Evolutionary conservation across 1,140 invertebrate genomes (phyloP), one percentile per base, ranked within the genome.

Genomic region (Pararge aegeria): DNA sequence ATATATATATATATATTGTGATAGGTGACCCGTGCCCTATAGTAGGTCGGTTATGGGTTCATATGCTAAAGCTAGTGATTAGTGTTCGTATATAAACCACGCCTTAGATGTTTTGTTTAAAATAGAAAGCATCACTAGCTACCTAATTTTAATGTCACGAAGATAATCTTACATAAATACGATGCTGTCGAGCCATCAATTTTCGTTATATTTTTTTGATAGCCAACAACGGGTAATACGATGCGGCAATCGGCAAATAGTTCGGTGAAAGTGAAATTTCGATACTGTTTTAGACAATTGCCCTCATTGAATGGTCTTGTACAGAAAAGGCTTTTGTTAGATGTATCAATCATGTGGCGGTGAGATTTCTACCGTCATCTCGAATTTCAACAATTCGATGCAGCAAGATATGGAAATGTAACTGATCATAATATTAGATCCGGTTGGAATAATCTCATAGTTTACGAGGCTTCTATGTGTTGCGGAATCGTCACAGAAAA

Each of bases 191-290:
- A 55, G 60, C 66, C 78, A 76, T 77, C 66, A 74, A 81, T 81
- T 80, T 79, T 68, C 21, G 59, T 61, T 59, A 74, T 73, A 18
- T 37, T 72, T 75, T 78, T 74, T 24, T 70, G 68, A 80, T 53
- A 61, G 69, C 73, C 78, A 81, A 73, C 30, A 7, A 78, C 71
- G 60, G 42, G 40, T 54, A 65, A 72, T 70, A 57, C 61, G 56
- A 48, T 56, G 54, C 59, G 61, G 34, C 49, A 50, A 69, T 71
- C 67, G 73, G 70, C 70, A 77, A 78, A 80, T 72, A 73, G 68
- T 75, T 66, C 46, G 61, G 80, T 77, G 81, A 84, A 84, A 84
- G 81, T 80, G 69, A 75, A 71, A 77, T 79, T 82, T 80, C 73
- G 77, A 78, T 79, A 73, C 67, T 68, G 64, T 73, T 75, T 71